These are phyloP conservation scores for Hyaena hyaena DNA, from an alignment of 2,113 vertebrate species.

Conservation along the genomic window DNA sequence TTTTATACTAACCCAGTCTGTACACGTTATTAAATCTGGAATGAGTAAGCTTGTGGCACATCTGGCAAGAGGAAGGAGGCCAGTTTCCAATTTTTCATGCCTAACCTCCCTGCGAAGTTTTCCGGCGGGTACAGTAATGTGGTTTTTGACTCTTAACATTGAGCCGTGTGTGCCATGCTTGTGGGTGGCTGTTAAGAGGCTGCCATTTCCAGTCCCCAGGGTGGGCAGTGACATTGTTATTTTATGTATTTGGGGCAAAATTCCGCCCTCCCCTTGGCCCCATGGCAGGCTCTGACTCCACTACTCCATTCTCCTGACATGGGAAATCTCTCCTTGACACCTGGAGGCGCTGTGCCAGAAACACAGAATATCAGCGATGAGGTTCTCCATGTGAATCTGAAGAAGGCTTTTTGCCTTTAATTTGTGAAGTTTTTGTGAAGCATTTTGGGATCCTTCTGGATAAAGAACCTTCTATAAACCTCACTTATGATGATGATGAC, in stretches of 20 bases:
- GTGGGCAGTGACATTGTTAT: constrained; percentile 12
- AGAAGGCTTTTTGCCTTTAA: constrained; percentile 55
- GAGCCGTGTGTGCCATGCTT: neutral
- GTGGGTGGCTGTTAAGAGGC: constrained; percentile 52
- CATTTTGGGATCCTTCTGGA: constrained; percentile 73
- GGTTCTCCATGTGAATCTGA: constrained; percentile 55
- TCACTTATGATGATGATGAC: constrained; percentile 66
- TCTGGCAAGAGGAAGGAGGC: constrained; percentile 41
- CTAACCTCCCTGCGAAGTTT: constrained; percentile 12
- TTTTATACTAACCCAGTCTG: constrained; percentile 34
- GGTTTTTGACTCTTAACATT: neutral
- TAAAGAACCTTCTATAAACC: constrained; percentile 71
- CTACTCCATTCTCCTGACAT: constrained; percentile 48
- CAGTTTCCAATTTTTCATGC: constrained; percentile 26
- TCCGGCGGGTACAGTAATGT: neutral
- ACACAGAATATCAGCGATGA: constrained; percentile 46
- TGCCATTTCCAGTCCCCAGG: constrained; percentile 33
- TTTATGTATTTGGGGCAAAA: constrained; percentile 53
- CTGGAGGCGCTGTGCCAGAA: neutral
- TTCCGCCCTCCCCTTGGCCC: neutral
- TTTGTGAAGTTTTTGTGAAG: constrained; percentile 74
- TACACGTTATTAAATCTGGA: constrained; percentile 53
- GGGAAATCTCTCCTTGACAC: constrained; percentile 61
- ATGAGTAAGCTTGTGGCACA: neutral
- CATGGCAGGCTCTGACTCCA: constrained; percentile 53